These are phyloP conservation scores for Aphaenogaster floridana DNA, from an alignment of 1,140 invertebrate species.

Conservation along the genomic window DNA sequence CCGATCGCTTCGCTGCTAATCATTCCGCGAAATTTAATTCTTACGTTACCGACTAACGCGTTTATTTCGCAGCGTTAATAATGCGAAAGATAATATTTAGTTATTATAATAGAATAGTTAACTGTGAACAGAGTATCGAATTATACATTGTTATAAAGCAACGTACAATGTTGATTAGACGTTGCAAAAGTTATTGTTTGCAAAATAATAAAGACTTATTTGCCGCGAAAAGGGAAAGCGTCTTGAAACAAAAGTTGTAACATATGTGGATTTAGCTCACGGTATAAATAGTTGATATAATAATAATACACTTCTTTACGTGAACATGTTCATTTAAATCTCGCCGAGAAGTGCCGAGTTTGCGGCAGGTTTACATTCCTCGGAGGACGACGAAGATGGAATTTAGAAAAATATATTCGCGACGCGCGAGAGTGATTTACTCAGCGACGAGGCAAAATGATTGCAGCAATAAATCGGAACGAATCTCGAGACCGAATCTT, in stretches of 20 bases:
- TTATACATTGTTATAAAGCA: background rate
- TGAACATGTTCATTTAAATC: slow-evolving; percentile 1
- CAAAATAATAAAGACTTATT: background rate
- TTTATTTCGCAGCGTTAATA: background rate
- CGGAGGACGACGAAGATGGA: slow-evolving; percentile 10
- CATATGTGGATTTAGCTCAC: background rate
- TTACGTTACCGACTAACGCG: background rate
- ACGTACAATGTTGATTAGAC: background rate
- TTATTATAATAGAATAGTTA: background rate
- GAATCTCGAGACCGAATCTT: slow-evolving; percentile 28
- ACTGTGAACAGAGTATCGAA: background rate
- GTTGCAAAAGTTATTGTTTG: background rate
- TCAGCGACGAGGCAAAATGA: slow-evolving; percentile 37
- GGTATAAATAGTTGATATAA: slow-evolving; percentile 5
- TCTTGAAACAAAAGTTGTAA: background rate
- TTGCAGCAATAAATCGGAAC: slow-evolving; percentile 50
- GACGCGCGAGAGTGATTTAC: slow-evolving; percentile 28
- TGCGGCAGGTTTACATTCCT: background rate
- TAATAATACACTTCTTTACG: background rate
- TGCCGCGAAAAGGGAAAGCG: background rate
- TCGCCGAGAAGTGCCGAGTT: background rate
- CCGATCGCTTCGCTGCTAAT: background rate
- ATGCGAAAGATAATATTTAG: background rate
- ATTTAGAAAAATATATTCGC: slow-evolving; percentile 1
- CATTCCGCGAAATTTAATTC: background rate